A percentile compares a stretch with the other conserved stretches of the same genome.
These are phyloP conservation scores for Epistrophella euchroma DNA, from an alignment of 2,888 invertebrate species.

Conservation along the genomic window DNA sequence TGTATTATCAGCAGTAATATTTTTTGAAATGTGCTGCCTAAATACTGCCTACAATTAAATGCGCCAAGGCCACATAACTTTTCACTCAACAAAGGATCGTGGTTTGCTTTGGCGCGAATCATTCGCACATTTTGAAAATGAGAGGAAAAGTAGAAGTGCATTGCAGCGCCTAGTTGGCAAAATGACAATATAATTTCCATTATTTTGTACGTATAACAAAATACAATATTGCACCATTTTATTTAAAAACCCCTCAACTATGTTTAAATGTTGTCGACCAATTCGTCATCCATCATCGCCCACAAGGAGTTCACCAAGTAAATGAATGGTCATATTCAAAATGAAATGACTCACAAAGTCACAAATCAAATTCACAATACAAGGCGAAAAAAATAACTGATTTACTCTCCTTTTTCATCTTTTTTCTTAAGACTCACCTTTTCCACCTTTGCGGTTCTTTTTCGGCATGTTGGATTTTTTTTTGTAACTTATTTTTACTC, in stretches of 20 bases:
- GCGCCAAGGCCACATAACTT: neutral
- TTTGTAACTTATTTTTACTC: conserved; percentile 71
- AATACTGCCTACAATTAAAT: too few relatives aligned
- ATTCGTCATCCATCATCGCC: conserved; percentile 11
- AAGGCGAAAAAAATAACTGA: conserved; percentile 30
- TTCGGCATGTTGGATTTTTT: conserved; percentile 81
- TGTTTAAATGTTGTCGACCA: neutral
- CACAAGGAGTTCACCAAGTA: conserved; percentile 16
- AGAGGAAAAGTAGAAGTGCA: neutral
- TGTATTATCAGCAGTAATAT: neutral
- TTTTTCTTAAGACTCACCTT: conserved; percentile 79
- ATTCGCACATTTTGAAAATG: neutral
- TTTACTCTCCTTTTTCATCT: too few relatives aligned
- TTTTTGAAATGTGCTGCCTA: conserved; percentile 5
- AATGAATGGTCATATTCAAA: neutral
- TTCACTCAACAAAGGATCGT: conserved; percentile 11
- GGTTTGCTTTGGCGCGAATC: conserved; percentile 35
- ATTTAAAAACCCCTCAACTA: neutral
- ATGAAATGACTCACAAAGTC: conserved; percentile 62
- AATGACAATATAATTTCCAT: neutral
- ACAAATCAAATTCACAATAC: too few relatives aligned
- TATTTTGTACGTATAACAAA: neutral
- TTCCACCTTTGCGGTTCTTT: conserved; percentile 82
- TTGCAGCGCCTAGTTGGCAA: conserved; percentile 18
- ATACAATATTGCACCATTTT: neutral